These are phyloP conservation scores for Gavialis gangeticus DNA, from an alignment of 2,113 vertebrate species.

Conservation along the genomic window DNA sequence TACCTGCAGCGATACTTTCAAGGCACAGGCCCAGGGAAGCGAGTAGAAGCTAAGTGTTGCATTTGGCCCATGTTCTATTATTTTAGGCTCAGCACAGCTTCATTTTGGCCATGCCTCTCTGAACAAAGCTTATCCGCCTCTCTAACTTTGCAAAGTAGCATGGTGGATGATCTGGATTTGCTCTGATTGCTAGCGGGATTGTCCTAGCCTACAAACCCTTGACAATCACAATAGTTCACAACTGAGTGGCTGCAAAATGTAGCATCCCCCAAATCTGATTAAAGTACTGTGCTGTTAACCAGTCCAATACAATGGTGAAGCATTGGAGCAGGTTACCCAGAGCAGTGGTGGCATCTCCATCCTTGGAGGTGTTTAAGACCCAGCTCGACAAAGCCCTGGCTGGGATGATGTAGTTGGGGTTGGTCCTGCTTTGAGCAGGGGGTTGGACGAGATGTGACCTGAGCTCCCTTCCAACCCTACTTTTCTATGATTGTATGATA, in stretches of 20 bases:
- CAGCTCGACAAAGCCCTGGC: no score
- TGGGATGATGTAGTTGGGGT: no score
- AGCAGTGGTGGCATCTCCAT: no score
- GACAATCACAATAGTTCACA: constrained; percentile 11
- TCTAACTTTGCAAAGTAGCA: background rate
- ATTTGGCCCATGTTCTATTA: no score
- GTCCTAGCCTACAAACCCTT: background rate
- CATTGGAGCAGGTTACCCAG: no score
- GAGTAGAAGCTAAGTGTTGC: no score
- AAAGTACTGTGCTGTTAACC: background rate
- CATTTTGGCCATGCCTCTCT: background rate
- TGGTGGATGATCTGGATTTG: constrained; percentile 39
- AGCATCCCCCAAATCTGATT: constrained; percentile 34
- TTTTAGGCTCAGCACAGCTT: background rate
- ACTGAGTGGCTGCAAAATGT: constrained; percentile 1
- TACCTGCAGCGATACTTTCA: background rate
- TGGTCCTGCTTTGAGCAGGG: no score
- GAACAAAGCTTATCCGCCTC: background rate
- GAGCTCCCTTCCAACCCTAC: no score
- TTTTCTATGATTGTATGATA: no score
- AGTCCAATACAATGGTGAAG: background rate
- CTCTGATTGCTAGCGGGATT: constrained; percentile 19
- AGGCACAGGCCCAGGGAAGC: background rate
- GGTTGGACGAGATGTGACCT: no score
- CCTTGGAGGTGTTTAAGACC: no score